These are phyloP conservation scores for Coenobita brevimanus DNA, from an alignment of 1,140 invertebrate genomes.

Conservation along the genomic window DNA sequence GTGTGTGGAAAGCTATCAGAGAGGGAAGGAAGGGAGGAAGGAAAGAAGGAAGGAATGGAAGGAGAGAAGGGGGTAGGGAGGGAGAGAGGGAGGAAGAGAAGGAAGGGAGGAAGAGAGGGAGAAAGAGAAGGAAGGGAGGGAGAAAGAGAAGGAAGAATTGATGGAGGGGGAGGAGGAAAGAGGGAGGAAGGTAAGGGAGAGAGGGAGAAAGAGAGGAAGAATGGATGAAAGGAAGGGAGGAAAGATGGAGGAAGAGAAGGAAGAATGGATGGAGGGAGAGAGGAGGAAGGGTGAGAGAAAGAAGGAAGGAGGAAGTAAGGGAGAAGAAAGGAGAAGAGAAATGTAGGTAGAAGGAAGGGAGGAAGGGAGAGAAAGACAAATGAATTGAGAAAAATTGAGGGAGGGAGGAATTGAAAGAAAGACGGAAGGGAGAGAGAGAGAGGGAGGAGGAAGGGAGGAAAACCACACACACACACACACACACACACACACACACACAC, in stretches of 20 bases:
- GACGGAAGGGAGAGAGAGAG: not conserved
- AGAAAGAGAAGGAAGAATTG: not conserved
- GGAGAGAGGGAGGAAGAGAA: constrained; percentile 9
- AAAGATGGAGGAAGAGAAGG: not conserved
- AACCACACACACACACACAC: constrained; percentile 16
- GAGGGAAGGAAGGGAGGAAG: not conserved
- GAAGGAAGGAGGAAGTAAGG: not conserved
- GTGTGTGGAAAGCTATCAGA: not conserved
- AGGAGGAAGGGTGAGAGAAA: not conserved
- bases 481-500: constrained; percentile 7
- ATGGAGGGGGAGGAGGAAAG: not conserved
- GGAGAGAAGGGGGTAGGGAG: constrained; percentile 3
- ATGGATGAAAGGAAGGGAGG: not conserved
- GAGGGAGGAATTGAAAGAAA: not conserved
- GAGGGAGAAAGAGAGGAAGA: not conserved
- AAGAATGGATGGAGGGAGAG: too few relatives aligned
- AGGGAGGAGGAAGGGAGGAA: not conserved
- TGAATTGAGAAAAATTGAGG: not conserved
- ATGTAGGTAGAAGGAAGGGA: not conserved
- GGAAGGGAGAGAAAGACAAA: not conserved
- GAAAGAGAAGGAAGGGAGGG: constrained; percentile 18
- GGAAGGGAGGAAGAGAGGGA: not conserved
- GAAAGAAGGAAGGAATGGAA: not conserved
- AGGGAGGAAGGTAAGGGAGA: not conserved
- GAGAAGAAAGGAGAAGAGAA: not conserved